phyloP scores from a whole-genome alignment of 1,140 invertebrate species.

The Formica selysi region DNA sequence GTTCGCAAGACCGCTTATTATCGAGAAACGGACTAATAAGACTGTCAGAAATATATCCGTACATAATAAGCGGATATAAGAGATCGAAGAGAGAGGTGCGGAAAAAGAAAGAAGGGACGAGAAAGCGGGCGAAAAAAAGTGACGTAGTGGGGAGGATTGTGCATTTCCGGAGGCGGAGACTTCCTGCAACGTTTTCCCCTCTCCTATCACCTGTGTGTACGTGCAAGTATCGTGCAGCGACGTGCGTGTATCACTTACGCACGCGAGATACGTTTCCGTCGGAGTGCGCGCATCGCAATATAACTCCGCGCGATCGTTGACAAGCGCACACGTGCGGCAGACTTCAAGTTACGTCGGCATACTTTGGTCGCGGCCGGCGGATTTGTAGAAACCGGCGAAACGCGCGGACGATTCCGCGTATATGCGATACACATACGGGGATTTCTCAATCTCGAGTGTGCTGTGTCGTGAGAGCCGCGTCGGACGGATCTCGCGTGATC shows the following conservation, averaged over 20 bases:
- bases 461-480: neutral
- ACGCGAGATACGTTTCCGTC: neutral
- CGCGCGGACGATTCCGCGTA: neutral
- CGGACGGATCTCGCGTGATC: conserved; percentile 35
- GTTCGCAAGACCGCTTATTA: neutral
- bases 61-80: neutral
- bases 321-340: conserved; percentile 7
- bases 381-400: neutral
- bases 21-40: neutral
- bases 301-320: neutral
- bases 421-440: neutral
- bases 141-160: neutral
- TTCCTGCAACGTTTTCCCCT: conserved; percentile 5
- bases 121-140: conserved; percentile 21
- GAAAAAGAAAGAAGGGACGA: neutral
- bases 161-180: conserved; percentile 46
- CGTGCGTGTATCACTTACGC: neutral
- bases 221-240: neutral
- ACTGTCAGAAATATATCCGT: neutral
- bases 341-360: too few relatives aligned
- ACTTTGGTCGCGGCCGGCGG: neutral
- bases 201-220: neutral
- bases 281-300: too few relatives aligned
- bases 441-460: neutral
- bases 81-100: neutral